These are phyloP conservation scores for Hirtodrosophila alboralis DNA, from an alignment of 2,888 invertebrate genomes.

Conservation along the genomic window DNA sequence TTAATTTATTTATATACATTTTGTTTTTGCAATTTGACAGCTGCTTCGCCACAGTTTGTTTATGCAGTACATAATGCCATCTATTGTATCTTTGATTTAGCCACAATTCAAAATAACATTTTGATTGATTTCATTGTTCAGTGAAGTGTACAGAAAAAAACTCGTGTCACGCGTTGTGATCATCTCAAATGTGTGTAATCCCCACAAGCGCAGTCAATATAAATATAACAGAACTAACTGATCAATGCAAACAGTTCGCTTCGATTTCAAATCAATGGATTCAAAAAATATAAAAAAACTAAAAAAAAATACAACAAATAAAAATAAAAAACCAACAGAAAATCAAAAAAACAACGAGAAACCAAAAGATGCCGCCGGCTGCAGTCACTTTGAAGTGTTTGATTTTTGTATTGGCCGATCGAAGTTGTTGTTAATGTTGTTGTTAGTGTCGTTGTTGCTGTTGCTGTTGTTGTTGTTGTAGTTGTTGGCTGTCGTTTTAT, in stretches of 20 bases:
- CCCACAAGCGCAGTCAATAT: slow-evolving; percentile 62
- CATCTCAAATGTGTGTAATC: slow-evolving; percentile 17
- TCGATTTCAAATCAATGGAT: slow-evolving; percentile 49
- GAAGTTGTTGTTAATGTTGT: slow-evolving; percentile 40
- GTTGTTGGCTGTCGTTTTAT: slow-evolving; percentile 76
- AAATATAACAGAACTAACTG: slow-evolving; percentile 60
- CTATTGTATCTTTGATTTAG: background rate
- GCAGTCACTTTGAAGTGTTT: slow-evolving; percentile 75
- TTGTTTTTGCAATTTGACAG: too few relatives aligned
- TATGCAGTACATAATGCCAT: background rate
- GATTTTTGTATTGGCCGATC: slow-evolving; percentile 72
- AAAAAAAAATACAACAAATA: slow-evolving; percentile 18
- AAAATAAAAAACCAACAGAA: slow-evolving; percentile 13
- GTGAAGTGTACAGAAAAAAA: slow-evolving; percentile 4
- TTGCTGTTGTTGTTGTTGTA: slow-evolving; percentile 42
- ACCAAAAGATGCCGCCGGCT: slow-evolving; percentile 68
- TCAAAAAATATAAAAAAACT: slow-evolving; percentile 19
- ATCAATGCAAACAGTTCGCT: slow-evolving; percentile 65
- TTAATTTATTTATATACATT: too few relatives aligned
- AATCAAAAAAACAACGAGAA: slow-evolving; percentile 8
- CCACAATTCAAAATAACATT: background rate
- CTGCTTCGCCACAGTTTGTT: slow-evolving; percentile 2
- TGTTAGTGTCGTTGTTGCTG: slow-evolving; percentile 24
- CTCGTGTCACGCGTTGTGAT: slow-evolving; percentile 45
- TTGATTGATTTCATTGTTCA: slow-evolving; percentile 47